phyloP scores from a whole-genome alignment of 2,888 invertebrate genomes.

The Phortica magna region DNA sequence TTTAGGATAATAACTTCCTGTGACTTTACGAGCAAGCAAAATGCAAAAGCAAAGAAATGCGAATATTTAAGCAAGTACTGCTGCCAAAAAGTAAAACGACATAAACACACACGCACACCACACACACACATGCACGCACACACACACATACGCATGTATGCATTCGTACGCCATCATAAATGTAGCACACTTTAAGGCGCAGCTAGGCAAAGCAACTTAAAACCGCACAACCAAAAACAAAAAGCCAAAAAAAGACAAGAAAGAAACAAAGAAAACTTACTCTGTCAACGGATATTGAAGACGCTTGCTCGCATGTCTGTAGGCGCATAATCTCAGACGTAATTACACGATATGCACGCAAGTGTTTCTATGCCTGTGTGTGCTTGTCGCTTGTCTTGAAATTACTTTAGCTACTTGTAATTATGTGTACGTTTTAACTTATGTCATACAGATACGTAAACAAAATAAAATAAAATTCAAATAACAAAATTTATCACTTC shows the following conservation, averaged over 20 bases:
- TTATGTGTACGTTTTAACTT: constrained; percentile 20
- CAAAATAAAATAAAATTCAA: too few relatives aligned
- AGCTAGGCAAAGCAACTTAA: constrained; percentile 61
- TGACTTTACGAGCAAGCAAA: constrained; percentile 68
- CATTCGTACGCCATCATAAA: background rate
- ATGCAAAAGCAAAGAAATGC: constrained; percentile 58
- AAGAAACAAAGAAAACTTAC: background rate
- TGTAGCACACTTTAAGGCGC: constrained; percentile 37
- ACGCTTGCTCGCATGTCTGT: constrained; percentile 54
- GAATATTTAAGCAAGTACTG: constrained; percentile 63
- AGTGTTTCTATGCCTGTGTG: constrained; percentile 32
- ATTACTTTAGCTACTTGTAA: background rate
- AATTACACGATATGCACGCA: constrained; percentile 56
- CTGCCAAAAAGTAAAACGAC: constrained; percentile 46
- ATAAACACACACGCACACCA: constrained; percentile 28
- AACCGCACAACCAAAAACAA: constrained; percentile 48
- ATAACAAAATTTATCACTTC: too few relatives aligned
- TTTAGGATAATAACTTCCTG: constrained; percentile 75
- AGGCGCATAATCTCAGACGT: constrained; percentile 69
- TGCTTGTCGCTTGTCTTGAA: background rate
- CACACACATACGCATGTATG: background rate
- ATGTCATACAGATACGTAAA: constrained; percentile 11
- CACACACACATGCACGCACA: constrained; percentile 16
- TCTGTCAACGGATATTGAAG: constrained; percentile 46
- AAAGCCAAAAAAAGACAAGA: constrained; percentile 18